Evolutionary conservation across 2,888 invertebrate species (phyloP).

Genomic region (Drosophila mulleri): DNA sequence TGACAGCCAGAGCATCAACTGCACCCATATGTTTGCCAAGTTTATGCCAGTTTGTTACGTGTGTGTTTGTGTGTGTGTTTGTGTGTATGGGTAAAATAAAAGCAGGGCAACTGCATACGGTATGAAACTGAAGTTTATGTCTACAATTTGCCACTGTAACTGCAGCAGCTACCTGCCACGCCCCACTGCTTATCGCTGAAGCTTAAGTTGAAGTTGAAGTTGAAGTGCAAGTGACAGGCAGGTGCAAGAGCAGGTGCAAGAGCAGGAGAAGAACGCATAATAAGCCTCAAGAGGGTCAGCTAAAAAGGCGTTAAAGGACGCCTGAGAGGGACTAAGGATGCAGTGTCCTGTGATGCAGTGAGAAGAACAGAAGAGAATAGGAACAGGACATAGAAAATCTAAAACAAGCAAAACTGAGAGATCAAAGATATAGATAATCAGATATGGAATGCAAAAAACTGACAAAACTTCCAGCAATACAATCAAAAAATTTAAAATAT

Average conservation of each 20-base stretch:
- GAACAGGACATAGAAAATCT: too few species aligned
- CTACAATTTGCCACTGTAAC: conserved; percentile 26
- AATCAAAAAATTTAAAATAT: too few species aligned
- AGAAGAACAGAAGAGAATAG: too few species aligned
- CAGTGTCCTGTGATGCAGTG: not conserved
- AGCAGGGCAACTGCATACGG: conserved; percentile 37
- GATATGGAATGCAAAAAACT: too few species aligned
- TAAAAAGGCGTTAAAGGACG: not conserved
- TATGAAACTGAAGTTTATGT: conserved; percentile 46
- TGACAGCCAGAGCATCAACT: conserved; percentile 55
- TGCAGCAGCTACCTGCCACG: conserved; percentile 8
- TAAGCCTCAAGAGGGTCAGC: not conserved
- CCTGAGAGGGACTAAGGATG: not conserved
- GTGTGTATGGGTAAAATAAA: conserved; percentile 12
- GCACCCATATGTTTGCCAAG: conserved; percentile 68
- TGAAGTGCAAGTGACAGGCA: conserved; percentile 21
- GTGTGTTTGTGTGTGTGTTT: not conserved
- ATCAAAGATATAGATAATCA: too few species aligned
- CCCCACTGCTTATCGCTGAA: conserved; percentile 35
- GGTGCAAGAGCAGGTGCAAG: conserved; percentile 24
- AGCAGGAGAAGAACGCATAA: not conserved
- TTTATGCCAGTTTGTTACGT: conserved; percentile 62
- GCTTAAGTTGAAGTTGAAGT: conserved; percentile 15
- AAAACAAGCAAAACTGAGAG: too few species aligned
- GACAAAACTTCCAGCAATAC: too few species aligned